Percentiles rank a stretch among this genome's conserved stretches.
phyloP scores from a whole-genome alignment of 2,113 vertebrate species.

The Propithecus coquereli region DNA sequence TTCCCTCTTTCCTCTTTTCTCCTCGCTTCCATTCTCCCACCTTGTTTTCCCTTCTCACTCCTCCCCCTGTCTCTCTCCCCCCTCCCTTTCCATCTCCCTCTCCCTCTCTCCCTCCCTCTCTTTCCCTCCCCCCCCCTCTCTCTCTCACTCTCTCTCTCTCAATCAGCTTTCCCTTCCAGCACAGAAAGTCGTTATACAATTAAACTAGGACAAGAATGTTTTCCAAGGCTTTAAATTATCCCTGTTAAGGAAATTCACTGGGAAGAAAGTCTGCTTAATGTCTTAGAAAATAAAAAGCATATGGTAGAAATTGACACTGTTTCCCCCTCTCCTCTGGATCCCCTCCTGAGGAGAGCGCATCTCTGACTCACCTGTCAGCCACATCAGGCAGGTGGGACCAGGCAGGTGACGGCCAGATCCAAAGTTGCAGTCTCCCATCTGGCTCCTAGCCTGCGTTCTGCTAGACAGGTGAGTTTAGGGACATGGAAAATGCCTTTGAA shows the following conservation, averaged over 20 bases:
- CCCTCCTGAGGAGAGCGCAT: background rate
- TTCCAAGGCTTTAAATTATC: conserved; percentile 69
- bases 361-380: conserved; percentile 25
- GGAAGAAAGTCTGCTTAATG: conserved; percentile 53
- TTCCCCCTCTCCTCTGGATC: background rate
- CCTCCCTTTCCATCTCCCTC: background rate
- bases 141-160: background rate
- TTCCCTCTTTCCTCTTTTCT: background rate
- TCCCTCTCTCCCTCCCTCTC: too few species aligned
- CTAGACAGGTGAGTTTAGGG: background rate
- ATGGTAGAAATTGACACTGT: background rate
- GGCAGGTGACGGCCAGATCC: background rate
- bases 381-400: background rate
- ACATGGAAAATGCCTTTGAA: background rate
- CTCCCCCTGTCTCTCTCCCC: background rate
- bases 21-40: background rate
- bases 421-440: background rate
- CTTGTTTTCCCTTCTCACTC: background rate
- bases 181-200: conserved; percentile 53
- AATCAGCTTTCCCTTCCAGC: background rate
- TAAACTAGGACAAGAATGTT: conserved; percentile 67
- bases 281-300: conserved; percentile 57
- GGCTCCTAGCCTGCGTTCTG: background rate
- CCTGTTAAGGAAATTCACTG: conserved; percentile 67
- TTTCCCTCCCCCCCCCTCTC: too few species aligned